phyloP scores from a whole-genome alignment of 2,113 vertebrate genomes.

The Gymnobelideus leadbeateri region DNA sequence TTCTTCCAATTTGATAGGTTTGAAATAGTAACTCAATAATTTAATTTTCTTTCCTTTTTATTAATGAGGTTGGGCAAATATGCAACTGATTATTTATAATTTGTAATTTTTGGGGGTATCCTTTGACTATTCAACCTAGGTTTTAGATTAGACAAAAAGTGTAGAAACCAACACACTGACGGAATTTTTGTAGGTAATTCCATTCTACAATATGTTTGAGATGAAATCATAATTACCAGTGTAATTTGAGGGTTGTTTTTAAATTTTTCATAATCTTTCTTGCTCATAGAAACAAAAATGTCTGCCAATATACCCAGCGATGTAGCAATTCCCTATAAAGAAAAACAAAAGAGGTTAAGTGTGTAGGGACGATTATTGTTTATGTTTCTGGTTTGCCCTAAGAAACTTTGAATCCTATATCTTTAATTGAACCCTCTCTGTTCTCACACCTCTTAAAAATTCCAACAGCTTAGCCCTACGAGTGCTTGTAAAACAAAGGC shows the following conservation, averaged over 20 bases:
- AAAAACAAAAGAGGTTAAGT: not conserved
- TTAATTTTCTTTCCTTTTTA: not conserved
- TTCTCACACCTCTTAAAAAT: not conserved
- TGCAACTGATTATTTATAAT: not conserved
- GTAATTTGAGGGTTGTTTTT: conserved; percentile 85
- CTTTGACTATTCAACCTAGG: not conserved
- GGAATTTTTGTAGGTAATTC: not conserved
- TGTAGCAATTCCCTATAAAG: conserved; percentile 88
- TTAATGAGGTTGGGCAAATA: not conserved
- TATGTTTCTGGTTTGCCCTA: not conserved
- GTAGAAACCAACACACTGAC: rapidly evolving
- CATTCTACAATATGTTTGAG: not conserved
- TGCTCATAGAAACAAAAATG: conserved; percentile 94
- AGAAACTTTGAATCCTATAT: not conserved
- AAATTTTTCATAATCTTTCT: conserved; percentile 90
- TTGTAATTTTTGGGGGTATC: not conserved
- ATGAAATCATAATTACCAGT: conserved; percentile 84
- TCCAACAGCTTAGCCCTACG: not conserved
- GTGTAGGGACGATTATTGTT: conserved; percentile 5
- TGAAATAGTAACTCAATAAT: not conserved
- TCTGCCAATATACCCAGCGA: conserved; percentile 94
- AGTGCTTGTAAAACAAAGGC: not conserved
- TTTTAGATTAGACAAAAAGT: not conserved
- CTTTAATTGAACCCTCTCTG: not conserved
- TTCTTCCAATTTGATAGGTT: not conserved